Conservation (phyloP, 2,888 invertebrate genomes). For the Cremastinae sp. region DNA sequence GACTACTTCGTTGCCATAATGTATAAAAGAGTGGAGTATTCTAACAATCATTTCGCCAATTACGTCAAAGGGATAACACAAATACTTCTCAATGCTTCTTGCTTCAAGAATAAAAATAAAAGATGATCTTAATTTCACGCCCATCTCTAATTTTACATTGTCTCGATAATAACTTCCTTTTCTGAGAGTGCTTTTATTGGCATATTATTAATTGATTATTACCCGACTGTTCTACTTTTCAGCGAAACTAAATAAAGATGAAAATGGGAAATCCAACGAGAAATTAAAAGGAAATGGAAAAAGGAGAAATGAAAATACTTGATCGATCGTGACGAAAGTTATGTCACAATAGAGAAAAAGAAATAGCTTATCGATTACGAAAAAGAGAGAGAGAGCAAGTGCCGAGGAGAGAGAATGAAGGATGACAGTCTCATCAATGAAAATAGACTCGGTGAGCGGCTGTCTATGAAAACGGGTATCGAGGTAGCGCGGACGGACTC, state of each 20-base stretch:
- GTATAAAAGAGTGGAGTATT: background rate
- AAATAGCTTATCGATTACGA: constrained; percentile 62
- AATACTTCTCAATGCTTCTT: too few species aligned
- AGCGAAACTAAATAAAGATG: too few species aligned
- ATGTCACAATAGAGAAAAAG: constrained; percentile 12
- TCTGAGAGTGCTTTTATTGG: too few species aligned
- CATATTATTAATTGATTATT: constrained; percentile 9
- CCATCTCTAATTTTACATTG: too few species aligned
- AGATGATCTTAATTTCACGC: too few species aligned
- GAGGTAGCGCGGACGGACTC: constrained; percentile 57
- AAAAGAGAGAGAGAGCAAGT: constrained; percentile 24
- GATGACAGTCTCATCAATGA: constrained; percentile 61
- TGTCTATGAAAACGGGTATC: constrained; percentile 48
- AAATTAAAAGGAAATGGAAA: constrained; percentile 29
- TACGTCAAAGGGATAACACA: too few species aligned
- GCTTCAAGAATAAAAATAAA: too few species aligned
- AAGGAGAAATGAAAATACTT: constrained; percentile 24
- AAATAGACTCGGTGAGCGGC: constrained; percentile 58
- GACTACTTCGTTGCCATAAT: background rate
- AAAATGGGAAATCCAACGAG: constrained; percentile 28
- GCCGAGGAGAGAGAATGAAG: constrained; percentile 47
- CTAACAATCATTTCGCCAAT: too few species aligned
- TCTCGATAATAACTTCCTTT: background rate
- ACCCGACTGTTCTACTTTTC: constrained; percentile 4
- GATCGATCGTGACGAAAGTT: constrained; percentile 28